Evolutionary conservation across 2,113 vertebrate species (phyloP).

Genomic region (Prunella fulvescens): DNA sequence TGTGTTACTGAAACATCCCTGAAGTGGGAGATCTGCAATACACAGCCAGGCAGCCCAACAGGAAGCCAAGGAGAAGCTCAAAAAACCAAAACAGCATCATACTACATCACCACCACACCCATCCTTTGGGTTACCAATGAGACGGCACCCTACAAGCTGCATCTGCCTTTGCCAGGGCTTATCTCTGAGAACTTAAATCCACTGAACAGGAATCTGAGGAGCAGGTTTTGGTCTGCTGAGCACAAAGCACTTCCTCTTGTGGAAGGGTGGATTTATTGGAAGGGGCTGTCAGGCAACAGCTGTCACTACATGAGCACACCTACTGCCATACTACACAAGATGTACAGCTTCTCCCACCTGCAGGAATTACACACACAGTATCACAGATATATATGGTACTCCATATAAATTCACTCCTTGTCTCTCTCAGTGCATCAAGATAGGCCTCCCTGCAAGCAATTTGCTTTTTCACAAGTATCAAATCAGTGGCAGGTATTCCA

Average conservation of each 20-base stretch:
- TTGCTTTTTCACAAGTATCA: not conserved
- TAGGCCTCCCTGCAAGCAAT: not conserved
- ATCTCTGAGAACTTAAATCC: not conserved
- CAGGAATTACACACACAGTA: not conserved
- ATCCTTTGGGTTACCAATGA: not conserved
- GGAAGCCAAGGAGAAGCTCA: not conserved
- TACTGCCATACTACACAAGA: fast-evolving
- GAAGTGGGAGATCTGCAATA: not conserved
- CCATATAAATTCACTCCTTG: not conserved
- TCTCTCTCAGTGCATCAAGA: not conserved
- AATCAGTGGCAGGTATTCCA: not conserved
- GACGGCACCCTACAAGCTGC: not conserved
- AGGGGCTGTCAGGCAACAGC: not conserved
- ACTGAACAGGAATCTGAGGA: not conserved
- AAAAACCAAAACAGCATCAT: not conserved
- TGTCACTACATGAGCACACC: not conserved
- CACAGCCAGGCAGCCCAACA: not conserved
- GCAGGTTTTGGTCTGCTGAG: not conserved
- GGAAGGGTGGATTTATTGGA: not conserved
- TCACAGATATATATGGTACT: not conserved
- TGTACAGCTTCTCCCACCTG: not conserved
- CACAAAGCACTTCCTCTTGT: not conserved
- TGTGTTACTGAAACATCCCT: not conserved
- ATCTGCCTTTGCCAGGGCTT: not conserved
- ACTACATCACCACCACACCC: not conserved